Base-by-base conservation (phyloP, 2,797 vertebrate genomes). In the Peromyscus attwateri region DNA sequence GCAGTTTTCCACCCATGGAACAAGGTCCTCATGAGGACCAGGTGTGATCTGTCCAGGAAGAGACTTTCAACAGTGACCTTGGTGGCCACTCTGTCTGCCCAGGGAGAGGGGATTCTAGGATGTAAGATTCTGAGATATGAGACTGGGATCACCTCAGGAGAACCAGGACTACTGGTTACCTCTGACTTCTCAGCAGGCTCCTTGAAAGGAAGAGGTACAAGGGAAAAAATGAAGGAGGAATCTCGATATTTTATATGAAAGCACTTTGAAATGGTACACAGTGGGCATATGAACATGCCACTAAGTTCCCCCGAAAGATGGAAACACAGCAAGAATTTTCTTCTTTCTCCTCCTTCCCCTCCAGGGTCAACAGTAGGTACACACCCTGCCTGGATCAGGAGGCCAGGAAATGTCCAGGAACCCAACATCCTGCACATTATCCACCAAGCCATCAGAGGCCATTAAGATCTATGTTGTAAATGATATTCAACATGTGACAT, bases 381-480 rank as follows among this genome's bases (percentile, higher is more conserved):
- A n/a, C 27, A n/a, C 29, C 8, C 23, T 12, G 2, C 3, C 34
- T 43, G n/a, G 43, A 70, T 25, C 29, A 87, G n/a, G 76, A 52
- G 19, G 9, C 6, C 2, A 34, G 49, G 10, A 57, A 68, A 49
- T 13, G 17, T 29, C 79, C 70, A 52, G 84, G 60, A 89, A 75
- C 79, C 11, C 11, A 6, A 0, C 12, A 64, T 9, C 27, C 12
- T 52, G n/a, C 1, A 57, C 46, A 27, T 68, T 29, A 46, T 55
- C 4, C 6, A 23, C 16, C 73, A 52, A 91, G 70, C 21, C 57
- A 37, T 43, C 10, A 8, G n/a, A 64, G 70, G 46, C 43, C 40
- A 21, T 55, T 13, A 60, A 25, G 8, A 40, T 49, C 49, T 71
- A 10, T 1, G 0, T 27, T 0, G 0, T 21, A 34, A 60, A 57